phyloP scores from a whole-genome alignment of 2,113 vertebrate species.

The Miniopterus natalensis region DNA sequence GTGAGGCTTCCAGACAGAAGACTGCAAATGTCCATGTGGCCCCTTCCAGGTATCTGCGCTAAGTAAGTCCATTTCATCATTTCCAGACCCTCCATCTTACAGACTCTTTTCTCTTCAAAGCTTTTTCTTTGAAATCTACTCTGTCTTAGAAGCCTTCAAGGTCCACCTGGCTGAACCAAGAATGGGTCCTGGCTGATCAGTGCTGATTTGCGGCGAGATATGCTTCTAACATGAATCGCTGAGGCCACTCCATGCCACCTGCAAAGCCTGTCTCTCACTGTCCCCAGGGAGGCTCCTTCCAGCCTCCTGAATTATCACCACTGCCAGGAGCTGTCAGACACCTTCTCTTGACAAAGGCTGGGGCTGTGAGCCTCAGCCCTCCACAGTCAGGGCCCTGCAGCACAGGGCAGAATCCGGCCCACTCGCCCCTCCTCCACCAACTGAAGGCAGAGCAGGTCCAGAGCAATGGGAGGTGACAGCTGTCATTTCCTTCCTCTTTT shows the following conservation, averaged over 20 bases:
- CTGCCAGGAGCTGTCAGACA: background rate
- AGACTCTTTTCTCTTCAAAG: background rate
- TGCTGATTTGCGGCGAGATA: background rate
- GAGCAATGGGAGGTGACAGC: background rate
- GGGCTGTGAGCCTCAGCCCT: background rate
- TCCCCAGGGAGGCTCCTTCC: background rate
- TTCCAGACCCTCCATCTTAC: background rate
- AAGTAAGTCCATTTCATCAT: background rate
- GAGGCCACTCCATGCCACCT: background rate
- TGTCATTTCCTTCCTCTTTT: background rate
- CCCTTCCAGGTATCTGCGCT: background rate
- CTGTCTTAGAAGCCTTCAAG: background rate
- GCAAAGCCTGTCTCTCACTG: background rate
- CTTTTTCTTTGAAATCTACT: background rate
- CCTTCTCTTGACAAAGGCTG: background rate
- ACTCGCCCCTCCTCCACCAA: background rate
- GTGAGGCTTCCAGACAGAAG: background rate
- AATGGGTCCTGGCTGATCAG: background rate
- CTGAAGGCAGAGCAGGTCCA: background rate
- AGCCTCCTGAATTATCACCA: conserved; percentile 13
- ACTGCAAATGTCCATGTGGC: accelerated
- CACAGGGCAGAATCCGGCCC: background rate
- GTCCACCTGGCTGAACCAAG: background rate
- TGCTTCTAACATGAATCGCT: background rate
- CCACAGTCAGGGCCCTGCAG: background rate